Conservation (phyloP, 1,140 invertebrate species). For the Trachelipus rathkii region DNA sequence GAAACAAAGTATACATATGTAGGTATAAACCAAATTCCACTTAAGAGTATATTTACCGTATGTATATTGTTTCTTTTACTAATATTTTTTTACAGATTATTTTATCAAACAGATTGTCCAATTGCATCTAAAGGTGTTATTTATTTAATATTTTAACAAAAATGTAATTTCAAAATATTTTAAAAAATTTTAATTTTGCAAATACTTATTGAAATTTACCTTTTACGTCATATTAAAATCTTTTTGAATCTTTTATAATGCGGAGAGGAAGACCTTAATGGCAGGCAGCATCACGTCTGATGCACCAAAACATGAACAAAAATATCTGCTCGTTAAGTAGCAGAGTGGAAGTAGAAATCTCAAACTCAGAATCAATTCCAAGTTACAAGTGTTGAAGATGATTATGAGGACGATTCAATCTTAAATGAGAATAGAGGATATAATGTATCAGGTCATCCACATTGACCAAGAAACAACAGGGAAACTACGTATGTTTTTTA, state of each 20-base stretch:
- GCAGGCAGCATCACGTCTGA: neutral
- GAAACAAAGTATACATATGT: too few relatives aligned
- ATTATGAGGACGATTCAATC: neutral
- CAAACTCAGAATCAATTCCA: neutral
- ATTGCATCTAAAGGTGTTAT: too few relatives aligned
- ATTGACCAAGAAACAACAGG: constrained; percentile 33
- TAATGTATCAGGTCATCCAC: constrained; percentile 40
- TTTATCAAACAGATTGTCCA: too few relatives aligned
- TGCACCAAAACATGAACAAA: neutral
- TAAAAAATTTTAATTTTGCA: too few relatives aligned
- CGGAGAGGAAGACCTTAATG: neutral
- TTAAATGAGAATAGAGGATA: constrained; percentile 28
- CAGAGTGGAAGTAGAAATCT: neutral
- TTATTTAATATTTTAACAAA: too few relatives aligned
- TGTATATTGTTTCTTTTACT: too few relatives aligned
- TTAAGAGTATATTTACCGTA: too few relatives aligned
- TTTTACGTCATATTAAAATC: too few relatives aligned
- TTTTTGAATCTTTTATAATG: neutral
- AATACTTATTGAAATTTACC: too few relatives aligned
- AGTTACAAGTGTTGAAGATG: neutral
- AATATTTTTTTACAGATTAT: too few relatives aligned
- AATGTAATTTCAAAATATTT: too few relatives aligned
- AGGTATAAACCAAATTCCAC: too few relatives aligned
- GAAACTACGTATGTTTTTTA: constrained; percentile 34
- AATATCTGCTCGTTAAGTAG: neutral